Conservation (phyloP, 2,113 vertebrate species). For the Leptodactylus fuscus region DNA sequence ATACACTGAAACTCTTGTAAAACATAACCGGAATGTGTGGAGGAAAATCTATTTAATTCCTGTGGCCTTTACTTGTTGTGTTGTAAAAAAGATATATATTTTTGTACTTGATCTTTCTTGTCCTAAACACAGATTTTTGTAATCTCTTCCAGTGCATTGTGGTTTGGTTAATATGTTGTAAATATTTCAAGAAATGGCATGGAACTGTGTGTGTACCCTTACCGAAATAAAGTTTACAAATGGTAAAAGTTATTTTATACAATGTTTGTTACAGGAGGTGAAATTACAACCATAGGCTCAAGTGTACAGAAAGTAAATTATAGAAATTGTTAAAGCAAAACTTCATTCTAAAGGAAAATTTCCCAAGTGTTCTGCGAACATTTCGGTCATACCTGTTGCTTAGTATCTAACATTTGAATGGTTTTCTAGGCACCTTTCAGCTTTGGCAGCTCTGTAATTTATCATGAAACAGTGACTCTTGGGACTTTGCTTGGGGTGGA, state of each 20-base stretch:
- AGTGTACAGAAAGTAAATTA: neutral
- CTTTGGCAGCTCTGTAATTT: too few relatives aligned
- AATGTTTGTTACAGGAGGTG: neutral
- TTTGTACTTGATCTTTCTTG: slow-evolving; percentile 61
- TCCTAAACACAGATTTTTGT: neutral
- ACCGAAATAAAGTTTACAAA: neutral
- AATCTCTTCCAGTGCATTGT: neutral
- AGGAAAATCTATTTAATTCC: slow-evolving; percentile 64
- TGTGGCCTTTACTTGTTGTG: slow-evolving; percentile 73
- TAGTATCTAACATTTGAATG: too few relatives aligned
- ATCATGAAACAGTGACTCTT: too few relatives aligned
- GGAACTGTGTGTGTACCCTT: neutral
- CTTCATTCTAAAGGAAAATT: neutral
- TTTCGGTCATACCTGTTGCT: too few relatives aligned
- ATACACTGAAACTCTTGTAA: slow-evolving; percentile 24
- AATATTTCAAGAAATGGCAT: slow-evolving; percentile 16
- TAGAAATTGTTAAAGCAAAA: too few relatives aligned
- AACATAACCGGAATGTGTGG: neutral
- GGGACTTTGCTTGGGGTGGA: too few relatives aligned
- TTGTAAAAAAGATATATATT: slow-evolving; percentile 71
- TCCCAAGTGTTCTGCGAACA: neutral
- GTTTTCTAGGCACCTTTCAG: too few relatives aligned
- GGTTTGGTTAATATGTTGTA: slow-evolving; percentile 7
- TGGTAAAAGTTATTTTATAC: neutral
- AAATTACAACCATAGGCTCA: neutral